Percentiles rank a stretch among this genome's conserved stretches.
phyloP scores from a whole-genome alignment of 2,888 invertebrate genomes.

The Prosopocoilus inquinatus region DNA sequence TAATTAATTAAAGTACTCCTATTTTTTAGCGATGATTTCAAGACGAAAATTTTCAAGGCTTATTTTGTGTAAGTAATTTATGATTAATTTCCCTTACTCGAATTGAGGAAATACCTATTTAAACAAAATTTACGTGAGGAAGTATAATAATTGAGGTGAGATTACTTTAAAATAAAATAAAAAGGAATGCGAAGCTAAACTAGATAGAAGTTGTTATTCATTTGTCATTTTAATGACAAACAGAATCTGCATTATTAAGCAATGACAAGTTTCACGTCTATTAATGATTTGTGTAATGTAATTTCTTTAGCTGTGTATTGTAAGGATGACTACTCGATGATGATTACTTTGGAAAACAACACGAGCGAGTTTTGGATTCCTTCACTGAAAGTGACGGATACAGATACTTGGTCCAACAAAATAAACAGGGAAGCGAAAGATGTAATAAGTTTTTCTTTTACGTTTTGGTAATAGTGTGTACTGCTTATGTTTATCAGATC shows the following conservation, averaged over 20 bases:
- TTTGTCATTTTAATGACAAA: too few relatives aligned
- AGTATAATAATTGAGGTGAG: too few relatives aligned
- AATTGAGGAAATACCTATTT: too few relatives aligned
- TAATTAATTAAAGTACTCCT: too few relatives aligned
- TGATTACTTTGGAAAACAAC: constrained; percentile 36
- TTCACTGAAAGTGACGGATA: constrained; percentile 31
- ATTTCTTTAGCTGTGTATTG: constrained; percentile 39
- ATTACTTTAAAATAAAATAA: too few relatives aligned
- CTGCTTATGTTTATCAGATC: constrained; percentile 30
- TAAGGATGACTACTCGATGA: constrained; percentile 34
- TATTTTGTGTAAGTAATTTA: too few relatives aligned
- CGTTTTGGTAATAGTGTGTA: background rate
- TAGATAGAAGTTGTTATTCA: too few relatives aligned
- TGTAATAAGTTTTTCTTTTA: constrained; percentile 23
- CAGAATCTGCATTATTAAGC: background rate
- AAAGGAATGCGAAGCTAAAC: too few relatives aligned
- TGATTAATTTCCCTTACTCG: too few relatives aligned
- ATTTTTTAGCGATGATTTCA: too few relatives aligned
- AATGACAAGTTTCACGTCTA: constrained; percentile 13
- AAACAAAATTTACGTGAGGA: too few relatives aligned
- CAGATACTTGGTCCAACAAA: constrained; percentile 33
- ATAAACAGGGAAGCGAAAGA: constrained; percentile 37
- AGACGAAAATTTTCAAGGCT: too few relatives aligned
- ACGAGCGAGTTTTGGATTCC: constrained; percentile 42
- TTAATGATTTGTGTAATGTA: constrained; percentile 31